Evolutionary conservation across 2,888 invertebrate genomes (phyloP), one percentile per base, ranked within the genome.

Genomic region (Sphinx pinastri): DNA sequence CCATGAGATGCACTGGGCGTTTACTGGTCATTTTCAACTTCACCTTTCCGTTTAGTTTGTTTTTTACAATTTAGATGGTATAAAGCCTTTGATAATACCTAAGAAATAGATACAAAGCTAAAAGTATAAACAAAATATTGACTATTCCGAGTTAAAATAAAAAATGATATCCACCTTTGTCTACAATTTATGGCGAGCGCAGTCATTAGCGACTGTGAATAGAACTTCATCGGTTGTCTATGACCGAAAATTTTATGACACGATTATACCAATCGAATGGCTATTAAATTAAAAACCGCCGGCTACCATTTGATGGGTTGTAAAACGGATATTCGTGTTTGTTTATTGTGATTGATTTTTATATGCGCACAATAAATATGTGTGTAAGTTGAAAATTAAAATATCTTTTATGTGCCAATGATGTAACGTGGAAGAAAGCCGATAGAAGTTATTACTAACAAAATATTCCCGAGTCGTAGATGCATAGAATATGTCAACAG

Each of bases 251-350:
- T 67, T 67, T 67, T 67, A 67, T 49, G 67, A 67, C 67, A 67
- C 67, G 67, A 67, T 67, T 67, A 67, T 67, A 67, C 67, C 67
- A 54, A 67, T 67, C 67, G 67, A 67, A 67, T 67, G 54, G 67
- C 67, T 67, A 67, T 67, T 67, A 67, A 67, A 67, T 52, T 67
- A 54, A 67, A 67, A 67, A 67, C 52, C 67, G 68, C 31, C 68
- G 68, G 68, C 68, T 68, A 68, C 68, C 58, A 68, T 68, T 68
- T 68, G 68, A 68, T 68, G 51, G 49, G 68, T 59, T 68, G 59
- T 68, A 68, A 68, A 68, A 68, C 12, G 49, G 47, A 47, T 58
- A 55, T 68, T 68, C 68, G 68, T 68, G 68, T 68, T 68, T 68
- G 68, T 68, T 68, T 68, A 68, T 68, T 68, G 68, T 68, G 68